Base-by-base conservation (phyloP, 2,888 invertebrate species). In the Stenodema calcarata region DNA sequence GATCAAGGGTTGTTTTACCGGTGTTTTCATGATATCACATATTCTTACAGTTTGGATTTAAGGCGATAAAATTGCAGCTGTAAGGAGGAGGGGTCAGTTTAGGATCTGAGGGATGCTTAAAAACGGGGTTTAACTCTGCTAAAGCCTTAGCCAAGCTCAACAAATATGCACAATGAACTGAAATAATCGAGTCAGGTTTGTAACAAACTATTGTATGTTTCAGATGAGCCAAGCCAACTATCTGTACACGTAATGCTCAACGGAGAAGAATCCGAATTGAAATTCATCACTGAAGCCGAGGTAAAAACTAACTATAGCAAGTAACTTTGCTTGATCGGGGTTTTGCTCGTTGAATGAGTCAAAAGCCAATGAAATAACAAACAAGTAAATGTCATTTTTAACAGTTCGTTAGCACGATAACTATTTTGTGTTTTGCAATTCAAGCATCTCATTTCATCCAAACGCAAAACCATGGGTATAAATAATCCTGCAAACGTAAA, bases 241-340 rank as follows among this genome's bases (percentile, higher is more conserved):
- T 96, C 96, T 87, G 97, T 98, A 86, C 97, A 96, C 54, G 96
- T 98, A 89, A 95, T 97, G 93, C 93, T 98, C 90, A 98, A 98
- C 90, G 97, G 96, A 2, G 96, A 97, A 91, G 98, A 98, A 92
- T 97, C 97, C 78, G 98, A 98, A 91, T 92, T 98, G 88, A 95
- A 95, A 90, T 97, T 98, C 91, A 93, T 94, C 90, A 93, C 93
- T 88, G 95, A 93, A 90, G 92, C 93, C 78, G 95, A 95, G 94
- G 95, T 95, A 92, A 88, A 79, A 35, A 23, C 23, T 11, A 12
- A 62, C 23, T n/a, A 9, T n/a, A 50, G 4, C 1, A 14, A 50
- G 6, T 50, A 50, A 50, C 50, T 50, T 50, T 50, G 50, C 50
- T 50, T n/a, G 50, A n/a, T n/a, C n/a, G n/a, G 50, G 4, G 14